Base-by-base conservation (phyloP, 2,888 invertebrate species). In the Torymus tubicola region DNA sequence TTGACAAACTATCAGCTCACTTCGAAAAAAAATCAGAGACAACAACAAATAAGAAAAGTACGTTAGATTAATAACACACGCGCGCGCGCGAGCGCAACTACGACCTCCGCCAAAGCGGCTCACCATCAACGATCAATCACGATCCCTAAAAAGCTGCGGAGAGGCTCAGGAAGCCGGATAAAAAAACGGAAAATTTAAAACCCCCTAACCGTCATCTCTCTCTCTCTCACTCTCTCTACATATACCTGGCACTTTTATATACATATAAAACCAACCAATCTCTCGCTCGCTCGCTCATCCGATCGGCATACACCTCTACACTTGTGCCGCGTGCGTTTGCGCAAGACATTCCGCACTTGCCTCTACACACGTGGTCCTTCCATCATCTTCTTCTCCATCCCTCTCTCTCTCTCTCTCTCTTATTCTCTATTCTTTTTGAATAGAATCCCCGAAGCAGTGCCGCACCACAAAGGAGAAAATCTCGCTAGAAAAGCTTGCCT, bases 281-380 rank as follows among this genome's bases (percentile, higher is more conserved):
- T 42, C 42, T 42, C 53, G n/a, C 16, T 21, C n/a, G 14, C 18
- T 31, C 21, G 14, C 8, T 42, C 42, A 68, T 24, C 60, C 68
- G 68, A 68, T 50, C 60, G 63, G 42, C 67, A 82, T 86, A 86
- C 21, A 21, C 21, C 21, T 42, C 5, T 42, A 42, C 89, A 90
- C 89, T 89, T 89, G 89, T 88, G 84, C 86, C n/a, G 42, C 64
- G 24, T 2, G 69, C 87, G 84, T 88, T 90, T 89, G 87, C 89
- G 90, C 86, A 90, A 90, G 88, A 85, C 87, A 87, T 86, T 87
- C 87, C 85, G 90, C 90, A 90, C 90, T 90, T 90, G 90, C 88
- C 84, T 42, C 42, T 42, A 42, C 10, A 42, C 10, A 42, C 42
- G 10, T 8, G 84, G 84, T 80, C 53, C 24, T n/a, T 10, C 31